Evolutionary conservation across 2,888 invertebrate species (phyloP).

Genomic region (Aproaerema taeniolella): DNA sequence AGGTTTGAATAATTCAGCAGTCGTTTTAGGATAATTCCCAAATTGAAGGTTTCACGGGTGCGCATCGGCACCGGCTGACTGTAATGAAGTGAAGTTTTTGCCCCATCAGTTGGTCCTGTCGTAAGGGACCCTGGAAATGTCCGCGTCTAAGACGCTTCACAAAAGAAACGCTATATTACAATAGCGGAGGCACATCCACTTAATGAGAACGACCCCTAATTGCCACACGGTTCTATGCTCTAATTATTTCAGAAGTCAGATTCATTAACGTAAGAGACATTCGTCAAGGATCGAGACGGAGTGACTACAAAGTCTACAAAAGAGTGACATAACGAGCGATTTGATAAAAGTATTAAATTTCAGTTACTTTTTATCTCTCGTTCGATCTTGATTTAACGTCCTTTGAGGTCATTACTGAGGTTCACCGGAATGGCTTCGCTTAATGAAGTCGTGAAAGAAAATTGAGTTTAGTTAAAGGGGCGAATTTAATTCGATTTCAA

Average conservation of each 20-base stretch:
- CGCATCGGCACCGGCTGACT: conserved; percentile 33
- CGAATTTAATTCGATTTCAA: conserved; percentile 74
- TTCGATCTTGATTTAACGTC: conserved; percentile 74
- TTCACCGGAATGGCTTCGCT: conserved; percentile 70
- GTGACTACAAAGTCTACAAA: conserved; percentile 29
- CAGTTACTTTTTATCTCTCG: conserved; percentile 65
- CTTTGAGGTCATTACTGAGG: conserved; percentile 73
- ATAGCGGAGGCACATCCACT: neutral
- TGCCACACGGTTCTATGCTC: neutral
- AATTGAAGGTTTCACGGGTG: conserved; percentile 57
- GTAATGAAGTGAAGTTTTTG: conserved; percentile 51
- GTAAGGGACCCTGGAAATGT: conserved; percentile 21
- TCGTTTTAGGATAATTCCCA: conserved; percentile 61
- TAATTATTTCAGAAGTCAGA: neutral
- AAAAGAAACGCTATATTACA: neutral
- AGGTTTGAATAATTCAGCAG: conserved; percentile 61
- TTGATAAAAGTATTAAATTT: conserved; percentile 68
- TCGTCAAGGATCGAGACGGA: neutral
- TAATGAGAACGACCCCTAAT: conserved; percentile 1
- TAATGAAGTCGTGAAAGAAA: conserved; percentile 75
- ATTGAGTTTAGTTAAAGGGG: conserved; percentile 75
- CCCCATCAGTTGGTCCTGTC: conserved; percentile 22
- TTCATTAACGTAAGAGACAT: neutral
- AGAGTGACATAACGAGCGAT: conserved; percentile 50
- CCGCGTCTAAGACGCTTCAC: neutral